Percentiles rank a stretch among this genome's conserved stretches.
Conservation (phyloP, 2,113 vertebrate genomes). For the Neolamprologus falcicula region DNA sequence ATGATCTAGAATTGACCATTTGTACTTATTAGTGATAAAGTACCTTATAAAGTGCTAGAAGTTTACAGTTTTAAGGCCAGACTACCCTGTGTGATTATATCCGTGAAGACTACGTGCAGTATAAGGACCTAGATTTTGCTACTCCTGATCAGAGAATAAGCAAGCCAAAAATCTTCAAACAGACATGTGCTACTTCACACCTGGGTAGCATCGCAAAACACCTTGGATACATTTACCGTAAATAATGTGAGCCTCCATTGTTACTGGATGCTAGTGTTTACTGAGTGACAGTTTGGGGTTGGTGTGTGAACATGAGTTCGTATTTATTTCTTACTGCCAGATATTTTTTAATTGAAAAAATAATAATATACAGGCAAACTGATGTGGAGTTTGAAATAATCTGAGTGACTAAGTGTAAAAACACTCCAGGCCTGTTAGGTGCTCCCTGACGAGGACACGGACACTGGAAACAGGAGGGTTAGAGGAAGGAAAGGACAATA, state of each 20-base stretch:
- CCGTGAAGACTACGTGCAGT: neutral
- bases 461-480: neutral
- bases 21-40: neutral
- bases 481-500: neutral
- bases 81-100: neutral
- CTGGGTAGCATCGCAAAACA: neutral
- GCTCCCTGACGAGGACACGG: neutral
- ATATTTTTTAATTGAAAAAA: neutral
- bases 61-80: neutral
- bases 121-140: neutral
- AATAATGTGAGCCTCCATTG: neutral
- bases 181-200: neutral
- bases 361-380: neutral
- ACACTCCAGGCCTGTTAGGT: neutral
- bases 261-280: neutral
- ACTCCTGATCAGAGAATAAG: neutral
- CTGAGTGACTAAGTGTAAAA: neutral
- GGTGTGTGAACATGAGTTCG: neutral
- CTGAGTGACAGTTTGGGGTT: neutral
- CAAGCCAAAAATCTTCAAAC: neutral
- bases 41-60: neutral
- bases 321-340: neutral
- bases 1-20: neutral
- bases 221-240: neutral
- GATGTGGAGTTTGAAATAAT: neutral